Base-by-base conservation (phyloP, 2,113 vertebrate genomes). In the Lophotis ruficrista region DNA sequence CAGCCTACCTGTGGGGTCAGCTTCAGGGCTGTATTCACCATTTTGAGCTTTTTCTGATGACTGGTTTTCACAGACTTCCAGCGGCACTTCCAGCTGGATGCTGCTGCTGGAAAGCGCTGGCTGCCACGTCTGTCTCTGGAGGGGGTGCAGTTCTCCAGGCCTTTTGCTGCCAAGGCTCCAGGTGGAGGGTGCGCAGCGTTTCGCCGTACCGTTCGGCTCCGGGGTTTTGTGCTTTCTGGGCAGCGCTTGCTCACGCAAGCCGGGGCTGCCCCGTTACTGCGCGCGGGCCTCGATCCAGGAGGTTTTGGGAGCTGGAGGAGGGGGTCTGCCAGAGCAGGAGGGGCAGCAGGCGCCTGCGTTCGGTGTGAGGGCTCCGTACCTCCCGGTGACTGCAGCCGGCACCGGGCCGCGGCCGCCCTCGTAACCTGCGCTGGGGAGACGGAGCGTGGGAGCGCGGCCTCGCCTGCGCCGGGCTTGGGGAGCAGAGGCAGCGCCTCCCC, bases 81-180 rank as follows among this genome's bases (percentile, higher is more conserved):
- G 1, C 37, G 19, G 51, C 0, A 0, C 18, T 90, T 43, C 57
- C 57, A 1, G 3, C 41, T 25, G 41, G 57, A 25, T n/a, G 50
- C 43, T 38, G 41, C 35, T 11, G 1, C 18, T 35, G 31, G 53
- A 20, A 43, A 28, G 58, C 51, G 33, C 43, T 14, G 20, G 21
- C 51, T 35, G 65, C 89, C 43, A 2, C 3, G 5, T 30, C 43
- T 30, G 4, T 33, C 68, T 25, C 10, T 6, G 7, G 68, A 27
- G n/a, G 12, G 12, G 3, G 18, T 12, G 3, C 2, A 30, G 37
- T 8, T 48, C 14, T 13, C 8, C 28, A n/a, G 35, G 30, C 18
- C 17, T 61, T 60, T 47, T 19, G 7, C 61, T 38, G n/a, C 8
- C 1, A 2, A 50, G 37, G 51, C 27, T 43, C 1, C 45, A 28